phyloP scores from a whole-genome alignment of 2,888 invertebrate genomes.

The Cordilura impudica region DNA sequence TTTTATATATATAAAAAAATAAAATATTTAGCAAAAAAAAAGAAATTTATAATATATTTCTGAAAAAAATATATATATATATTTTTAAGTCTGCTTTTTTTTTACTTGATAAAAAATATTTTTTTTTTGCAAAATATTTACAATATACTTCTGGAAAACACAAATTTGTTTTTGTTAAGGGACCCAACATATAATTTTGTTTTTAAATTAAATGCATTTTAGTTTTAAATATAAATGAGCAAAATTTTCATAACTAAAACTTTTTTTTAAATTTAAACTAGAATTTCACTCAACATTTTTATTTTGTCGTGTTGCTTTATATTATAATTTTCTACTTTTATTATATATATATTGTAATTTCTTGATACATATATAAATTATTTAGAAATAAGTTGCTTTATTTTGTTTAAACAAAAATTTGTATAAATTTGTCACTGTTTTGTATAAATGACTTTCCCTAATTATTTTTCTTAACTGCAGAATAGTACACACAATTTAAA shows the following conservation, averaged over 20 bases:
- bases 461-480: not conserved
- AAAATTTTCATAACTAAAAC: not conserved
- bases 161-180: too few relatives aligned
- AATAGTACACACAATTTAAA: not conserved
- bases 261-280: constrained; percentile 10
- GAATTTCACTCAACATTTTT: constrained; percentile 14
- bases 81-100: not conserved
- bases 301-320: not conserved
- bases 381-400: not conserved
- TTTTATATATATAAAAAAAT: not conserved
- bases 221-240: not conserved
- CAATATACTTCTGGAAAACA: not conserved
- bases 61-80: not conserved
- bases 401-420: constrained; percentile 5
- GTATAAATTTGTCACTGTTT: constrained; percentile 24
- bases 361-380: not conserved
- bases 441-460: constrained; percentile 39
- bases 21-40: not conserved
- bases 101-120: not conserved
- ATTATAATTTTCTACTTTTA: not conserved
- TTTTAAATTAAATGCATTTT: not conserved
- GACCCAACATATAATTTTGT: not conserved
- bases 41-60: too few relatives aligned
- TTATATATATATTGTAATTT: not conserved
- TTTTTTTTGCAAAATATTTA: constrained; percentile 1